These are phyloP conservation scores for Lasiurus borealis DNA, from an alignment of 2,113 vertebrate genomes.

Conservation along the genomic window DNA sequence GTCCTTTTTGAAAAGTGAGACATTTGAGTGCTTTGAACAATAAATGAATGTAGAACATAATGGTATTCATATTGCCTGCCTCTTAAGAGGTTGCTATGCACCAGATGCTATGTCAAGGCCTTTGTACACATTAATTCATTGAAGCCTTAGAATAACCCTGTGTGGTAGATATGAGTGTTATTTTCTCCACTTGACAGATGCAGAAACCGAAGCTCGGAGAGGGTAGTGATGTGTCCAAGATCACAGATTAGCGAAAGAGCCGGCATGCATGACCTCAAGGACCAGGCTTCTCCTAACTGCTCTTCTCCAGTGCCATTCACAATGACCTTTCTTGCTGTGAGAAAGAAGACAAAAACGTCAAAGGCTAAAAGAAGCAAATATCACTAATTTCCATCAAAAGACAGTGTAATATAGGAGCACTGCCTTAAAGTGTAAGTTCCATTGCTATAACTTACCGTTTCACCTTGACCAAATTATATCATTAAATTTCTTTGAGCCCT, in stretches of 20 bases:
- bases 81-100: neutral
- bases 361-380: constrained; percentile 32
- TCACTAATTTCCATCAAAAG: neutral
- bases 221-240: neutral
- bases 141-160: neutral
- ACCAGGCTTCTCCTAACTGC: neutral
- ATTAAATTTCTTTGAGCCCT: constrained; percentile 42
- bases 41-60: constrained; percentile 7
- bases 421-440: neutral
- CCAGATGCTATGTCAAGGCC: neutral
- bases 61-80: neutral
- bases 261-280: neutral
- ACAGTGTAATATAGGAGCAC: neutral
- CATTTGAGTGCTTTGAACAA: constrained; percentile 33
- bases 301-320: neutral
- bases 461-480: neutral
- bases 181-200: neutral
- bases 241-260: neutral
- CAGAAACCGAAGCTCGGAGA: constrained; percentile 19
- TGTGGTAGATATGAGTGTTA: neutral
- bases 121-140: neutral
- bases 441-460: neutral
- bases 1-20: constrained; percentile 40
- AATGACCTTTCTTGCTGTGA: constrained; percentile 22
- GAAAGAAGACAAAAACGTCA: constrained; percentile 8